These are phyloP conservation scores for Athrips mouffetella DNA, from an alignment of 2,888 invertebrate species.

Conservation along the genomic window DNA sequence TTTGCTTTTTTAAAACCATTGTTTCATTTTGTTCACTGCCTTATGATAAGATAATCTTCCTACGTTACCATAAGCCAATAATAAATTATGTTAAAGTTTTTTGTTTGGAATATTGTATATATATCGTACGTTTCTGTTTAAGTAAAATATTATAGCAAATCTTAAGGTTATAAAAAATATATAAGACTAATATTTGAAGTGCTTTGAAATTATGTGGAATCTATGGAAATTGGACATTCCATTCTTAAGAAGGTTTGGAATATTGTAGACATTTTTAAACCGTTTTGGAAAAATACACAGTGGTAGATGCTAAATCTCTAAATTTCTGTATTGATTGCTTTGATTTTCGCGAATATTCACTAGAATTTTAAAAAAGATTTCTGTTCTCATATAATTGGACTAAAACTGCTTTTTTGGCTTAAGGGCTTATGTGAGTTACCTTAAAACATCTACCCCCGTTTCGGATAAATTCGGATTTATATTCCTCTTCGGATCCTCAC, in stretches of 20 bases:
- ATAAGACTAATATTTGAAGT: not conserved
- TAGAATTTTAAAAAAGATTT: too few species aligned
- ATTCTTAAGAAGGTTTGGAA: not conserved
- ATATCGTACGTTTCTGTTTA: not conserved
- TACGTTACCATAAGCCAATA: slow-evolving; percentile 14
- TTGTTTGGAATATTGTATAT: slow-evolving; percentile 15
- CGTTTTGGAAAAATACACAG: too few species aligned
- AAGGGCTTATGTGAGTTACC: too few species aligned
- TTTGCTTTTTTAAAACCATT: not conserved
- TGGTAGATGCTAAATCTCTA: too few species aligned
- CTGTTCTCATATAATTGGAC: too few species aligned
- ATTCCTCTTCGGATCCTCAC: too few species aligned
- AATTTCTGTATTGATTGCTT: too few species aligned
- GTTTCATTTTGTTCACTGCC: slow-evolving; percentile 8
- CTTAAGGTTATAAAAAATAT: not conserved
- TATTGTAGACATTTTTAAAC: too few species aligned
- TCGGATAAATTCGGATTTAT: too few species aligned
- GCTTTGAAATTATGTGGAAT: not conserved
- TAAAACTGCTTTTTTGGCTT: too few species aligned
- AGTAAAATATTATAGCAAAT: not conserved
- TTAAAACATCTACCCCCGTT: too few species aligned
- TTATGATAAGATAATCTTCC: slow-evolving; percentile 5
- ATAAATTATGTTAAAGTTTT: slow-evolving; percentile 13
- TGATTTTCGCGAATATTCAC: too few species aligned
- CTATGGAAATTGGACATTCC: slow-evolving; percentile 7